Evolutionary conservation across 2,113 vertebrate genomes (phyloP).

Genomic region (Alouatta palliata): DNA sequence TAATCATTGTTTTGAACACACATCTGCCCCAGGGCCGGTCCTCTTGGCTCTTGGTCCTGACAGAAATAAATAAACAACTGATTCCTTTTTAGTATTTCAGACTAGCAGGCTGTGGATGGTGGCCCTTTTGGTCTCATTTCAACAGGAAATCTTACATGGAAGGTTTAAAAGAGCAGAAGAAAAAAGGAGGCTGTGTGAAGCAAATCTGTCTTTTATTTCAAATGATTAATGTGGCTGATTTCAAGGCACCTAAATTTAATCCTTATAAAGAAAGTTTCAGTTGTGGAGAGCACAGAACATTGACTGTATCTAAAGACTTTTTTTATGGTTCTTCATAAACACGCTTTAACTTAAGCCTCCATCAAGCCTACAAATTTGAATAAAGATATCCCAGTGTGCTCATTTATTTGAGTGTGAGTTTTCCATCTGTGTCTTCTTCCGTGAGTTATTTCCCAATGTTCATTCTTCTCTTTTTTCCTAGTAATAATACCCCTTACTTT

Average conservation of each 20-base stretch:
- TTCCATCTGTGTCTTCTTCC: not conserved
- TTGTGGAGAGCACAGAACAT: not conserved
- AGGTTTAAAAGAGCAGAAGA: constrained; percentile 39
- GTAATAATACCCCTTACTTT: not conserved
- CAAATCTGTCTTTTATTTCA: constrained; percentile 44
- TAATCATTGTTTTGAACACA: constrained; percentile 67
- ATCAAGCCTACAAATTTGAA: not conserved
- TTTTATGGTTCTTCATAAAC: not conserved
- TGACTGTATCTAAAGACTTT: not conserved
- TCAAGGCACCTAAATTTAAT: constrained; percentile 27
- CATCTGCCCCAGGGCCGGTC: constrained; percentile 42
- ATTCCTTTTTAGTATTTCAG: constrained; percentile 60
- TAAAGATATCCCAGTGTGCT: not conserved
- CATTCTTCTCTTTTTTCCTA: not conserved
- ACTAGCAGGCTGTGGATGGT: constrained; percentile 54
- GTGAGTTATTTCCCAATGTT: not conserved
- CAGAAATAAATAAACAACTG: constrained; percentile 70
- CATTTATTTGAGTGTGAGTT: not conserved
- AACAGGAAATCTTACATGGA: constrained; percentile 64
- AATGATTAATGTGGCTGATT: constrained; percentile 48
- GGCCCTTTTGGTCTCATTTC: constrained; percentile 61
- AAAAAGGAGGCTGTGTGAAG: constrained; percentile 21
- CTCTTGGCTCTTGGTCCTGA: constrained; percentile 64
- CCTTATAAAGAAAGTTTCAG: not conserved
- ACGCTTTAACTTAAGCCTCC: not conserved